A percentile compares a stretch with the other conserved stretches of the same genome.
These are phyloP conservation scores for Porites lutea DNA, from an alignment of 64 coral and sea anemone species.

Conservation along the genomic window DNA sequence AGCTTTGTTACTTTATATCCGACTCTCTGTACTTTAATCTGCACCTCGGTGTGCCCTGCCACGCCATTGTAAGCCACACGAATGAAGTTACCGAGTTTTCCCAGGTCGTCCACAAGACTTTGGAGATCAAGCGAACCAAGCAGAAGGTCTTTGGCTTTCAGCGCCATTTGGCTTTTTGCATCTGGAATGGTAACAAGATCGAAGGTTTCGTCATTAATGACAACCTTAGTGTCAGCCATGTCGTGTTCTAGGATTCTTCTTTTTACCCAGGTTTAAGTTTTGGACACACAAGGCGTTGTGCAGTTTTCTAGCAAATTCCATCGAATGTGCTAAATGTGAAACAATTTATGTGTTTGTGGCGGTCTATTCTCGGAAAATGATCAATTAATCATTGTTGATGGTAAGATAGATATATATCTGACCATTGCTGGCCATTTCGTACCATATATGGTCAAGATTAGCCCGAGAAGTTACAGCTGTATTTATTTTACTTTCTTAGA, in stretches of 20 bases:
- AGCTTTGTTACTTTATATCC: constrained; percentile 71
- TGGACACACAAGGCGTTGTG: too few species aligned
- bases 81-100: constrained; percentile 71
- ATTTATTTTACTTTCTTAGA: background rate
- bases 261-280: background rate
- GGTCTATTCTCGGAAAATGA: too few species aligned
- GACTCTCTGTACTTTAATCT: constrained; percentile 69
- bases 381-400: too few species aligned
- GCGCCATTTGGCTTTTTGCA: constrained; percentile 22
- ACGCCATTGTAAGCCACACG: constrained; percentile 69
- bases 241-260: background rate
- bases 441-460: background rate
- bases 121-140: constrained; percentile 49
- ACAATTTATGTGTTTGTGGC: too few species aligned
- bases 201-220: constrained; percentile 55
- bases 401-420: too few species aligned
- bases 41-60: constrained; percentile 60
- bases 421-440: too few species aligned
- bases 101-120: constrained; percentile 63
- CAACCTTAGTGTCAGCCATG: constrained; percentile 21
- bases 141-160: background rate
- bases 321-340: too few species aligned
- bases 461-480: background rate
- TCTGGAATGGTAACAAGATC: constrained; percentile 39
- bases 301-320: too few species aligned